These are phyloP conservation scores for Amyelois transitella DNA, from an alignment of 1,140 invertebrate species.

Conservation along the genomic window DNA sequence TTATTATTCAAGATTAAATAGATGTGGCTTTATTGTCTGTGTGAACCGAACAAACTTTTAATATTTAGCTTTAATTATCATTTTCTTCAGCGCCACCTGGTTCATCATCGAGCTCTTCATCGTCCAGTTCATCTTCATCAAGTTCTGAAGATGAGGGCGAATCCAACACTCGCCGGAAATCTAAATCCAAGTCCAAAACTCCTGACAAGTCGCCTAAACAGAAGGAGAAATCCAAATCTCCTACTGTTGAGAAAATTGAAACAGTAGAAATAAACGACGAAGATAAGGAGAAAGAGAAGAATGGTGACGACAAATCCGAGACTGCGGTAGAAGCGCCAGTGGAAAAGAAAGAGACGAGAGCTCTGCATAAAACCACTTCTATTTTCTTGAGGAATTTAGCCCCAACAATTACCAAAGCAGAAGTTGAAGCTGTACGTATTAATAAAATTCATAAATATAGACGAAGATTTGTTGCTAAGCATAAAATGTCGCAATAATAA, in stretches of 20 bases:
- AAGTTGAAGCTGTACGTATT: conserved; percentile 92
- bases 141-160: conserved; percentile 64
- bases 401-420: conserved; percentile 95
- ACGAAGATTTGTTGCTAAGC: too few species aligned
- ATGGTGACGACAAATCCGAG: conserved; percentile 69
- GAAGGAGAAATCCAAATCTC: conserved; percentile 50
- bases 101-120: conserved; percentile 63
- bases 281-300: conserved; percentile 52
- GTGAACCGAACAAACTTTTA: too few species aligned
- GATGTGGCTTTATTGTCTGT: too few species aligned
- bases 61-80: conserved; percentile 1
- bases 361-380: conserved; percentile 94
- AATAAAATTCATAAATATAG: background rate
- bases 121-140: conserved; percentile 63
- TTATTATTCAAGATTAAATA: too few species aligned
- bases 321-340: conserved; percentile 39
- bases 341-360: conserved; percentile 78
- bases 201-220: conserved; percentile 53
- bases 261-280: conserved; percentile 29
- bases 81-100: conserved; percentile 54
- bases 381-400: conserved; percentile 97
- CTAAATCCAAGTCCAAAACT: conserved; percentile 56
- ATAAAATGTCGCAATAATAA: too few species aligned
- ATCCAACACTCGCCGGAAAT: conserved; percentile 43
- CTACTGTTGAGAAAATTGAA: conserved; percentile 35